A percentile compares a stretch with the other conserved stretches of the same genome.
Conservation (phyloP, 2,888 invertebrate genomes). For the Apamea monoglypha region DNA sequence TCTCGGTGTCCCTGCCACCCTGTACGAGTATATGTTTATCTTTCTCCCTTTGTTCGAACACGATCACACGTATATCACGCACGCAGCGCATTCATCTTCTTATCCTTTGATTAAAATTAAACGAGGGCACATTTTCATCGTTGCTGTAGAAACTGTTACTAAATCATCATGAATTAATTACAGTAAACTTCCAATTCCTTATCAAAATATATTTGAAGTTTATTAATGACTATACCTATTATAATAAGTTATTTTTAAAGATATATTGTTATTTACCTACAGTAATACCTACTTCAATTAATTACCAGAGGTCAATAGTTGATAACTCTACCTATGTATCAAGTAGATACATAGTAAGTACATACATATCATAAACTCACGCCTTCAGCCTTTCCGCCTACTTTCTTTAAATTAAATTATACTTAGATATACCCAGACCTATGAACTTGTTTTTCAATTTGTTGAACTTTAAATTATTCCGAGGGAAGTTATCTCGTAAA, state of each 20-base stretch:
- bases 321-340: background rate
- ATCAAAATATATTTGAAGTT: slow-evolving; percentile 12
- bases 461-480: background rate
- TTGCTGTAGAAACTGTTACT: background rate
- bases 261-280: slow-evolving; percentile 1
- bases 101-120: slow-evolving; percentile 12
- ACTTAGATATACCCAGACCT: background rate
- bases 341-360: too few species aligned
- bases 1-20: background rate
- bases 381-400: background rate
- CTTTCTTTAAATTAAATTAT: background rate
- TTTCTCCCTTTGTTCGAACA: slow-evolving; percentile 4
- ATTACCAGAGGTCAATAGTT: slow-evolving; percentile 1
- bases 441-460: slow-evolving; percentile 17
- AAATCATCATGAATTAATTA: too few species aligned
- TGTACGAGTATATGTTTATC: slow-evolving; percentile 9
- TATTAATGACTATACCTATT: slow-evolving; percentile 20
- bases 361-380: background rate
- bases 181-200: background rate
- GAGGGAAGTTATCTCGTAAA: slow-evolving; percentile 1
- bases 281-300: background rate
- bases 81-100: slow-evolving; percentile 21
- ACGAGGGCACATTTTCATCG: slow-evolving; percentile 24
- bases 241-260: slow-evolving; percentile 4
- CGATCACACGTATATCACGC: slow-evolving; percentile 39